These are phyloP conservation scores for Nyctalus aviator DNA, from an alignment of 2,797 vertebrate genomes.

Conservation along the genomic window DNA sequence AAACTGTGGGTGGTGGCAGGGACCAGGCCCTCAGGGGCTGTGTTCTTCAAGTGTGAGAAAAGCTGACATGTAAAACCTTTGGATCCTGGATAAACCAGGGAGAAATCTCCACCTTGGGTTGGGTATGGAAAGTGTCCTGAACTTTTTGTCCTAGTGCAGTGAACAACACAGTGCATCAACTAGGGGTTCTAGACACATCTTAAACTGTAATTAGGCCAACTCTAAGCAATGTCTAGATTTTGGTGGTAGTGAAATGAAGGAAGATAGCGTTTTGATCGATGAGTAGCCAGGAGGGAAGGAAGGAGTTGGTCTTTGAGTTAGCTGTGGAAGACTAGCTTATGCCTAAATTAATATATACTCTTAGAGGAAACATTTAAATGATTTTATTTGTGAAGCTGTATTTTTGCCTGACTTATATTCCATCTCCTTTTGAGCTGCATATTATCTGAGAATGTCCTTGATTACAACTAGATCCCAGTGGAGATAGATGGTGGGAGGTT, in stretches of 20 bases:
- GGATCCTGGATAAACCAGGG: neutral
- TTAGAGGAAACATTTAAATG: neutral
- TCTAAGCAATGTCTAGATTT: neutral
- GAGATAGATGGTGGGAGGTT: neutral
- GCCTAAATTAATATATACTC: neutral
- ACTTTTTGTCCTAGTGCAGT: neutral
- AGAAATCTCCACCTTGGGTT: neutral
- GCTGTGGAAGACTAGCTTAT: neutral
- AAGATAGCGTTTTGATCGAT: neutral
- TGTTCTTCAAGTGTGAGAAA: neutral
- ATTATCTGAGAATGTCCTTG: neutral
- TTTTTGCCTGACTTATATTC: conserved; percentile 8
- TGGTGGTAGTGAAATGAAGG: neutral
- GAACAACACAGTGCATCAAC: neutral
- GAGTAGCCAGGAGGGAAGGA: neutral
- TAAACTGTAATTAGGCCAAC: neutral
- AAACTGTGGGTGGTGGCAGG: neutral
- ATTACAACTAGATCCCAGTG: neutral
- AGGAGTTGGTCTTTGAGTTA: neutral
- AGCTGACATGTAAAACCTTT: conserved; percentile 19
- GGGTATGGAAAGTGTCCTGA: neutral
- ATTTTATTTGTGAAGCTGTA: neutral
- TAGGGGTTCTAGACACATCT: neutral
- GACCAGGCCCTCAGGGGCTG: neutral
- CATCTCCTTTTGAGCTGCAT: neutral